Evolutionary conservation across 1,140 invertebrate genomes (phyloP).

Genomic region (Drosophila insularis): DNA sequence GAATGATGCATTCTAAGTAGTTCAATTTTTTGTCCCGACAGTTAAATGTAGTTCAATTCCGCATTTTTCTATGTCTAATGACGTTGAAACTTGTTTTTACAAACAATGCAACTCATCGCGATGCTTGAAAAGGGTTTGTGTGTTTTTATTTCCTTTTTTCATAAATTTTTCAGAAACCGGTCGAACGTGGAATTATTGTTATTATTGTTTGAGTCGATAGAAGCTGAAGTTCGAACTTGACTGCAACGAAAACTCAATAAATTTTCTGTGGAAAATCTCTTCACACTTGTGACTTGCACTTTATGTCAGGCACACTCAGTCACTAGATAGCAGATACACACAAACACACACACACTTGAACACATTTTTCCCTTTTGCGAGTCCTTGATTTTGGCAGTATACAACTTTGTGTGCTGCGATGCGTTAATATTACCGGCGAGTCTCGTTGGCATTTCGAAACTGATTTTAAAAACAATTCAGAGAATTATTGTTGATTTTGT

Average conservation of each 20-base stretch:
- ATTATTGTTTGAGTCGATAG: constrained; percentile 4
- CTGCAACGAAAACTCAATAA: neutral
- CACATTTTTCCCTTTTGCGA: neutral
- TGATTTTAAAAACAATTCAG: constrained; percentile 37
- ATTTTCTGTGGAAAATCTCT: constrained; percentile 6
- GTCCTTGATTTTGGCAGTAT: constrained; percentile 2
- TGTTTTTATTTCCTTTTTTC: neutral
- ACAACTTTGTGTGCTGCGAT: neutral
- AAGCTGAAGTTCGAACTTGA: constrained; percentile 6
- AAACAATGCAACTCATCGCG: constrained; percentile 21
- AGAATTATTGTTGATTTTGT: constrained; percentile 9
- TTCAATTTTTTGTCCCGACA: neutral
- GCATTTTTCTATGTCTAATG: neutral
- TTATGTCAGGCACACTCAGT: constrained; percentile 17
- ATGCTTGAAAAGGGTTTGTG: constrained; percentile 23
- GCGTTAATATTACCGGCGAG: constrained; percentile 14
- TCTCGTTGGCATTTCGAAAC: constrained; percentile 39
- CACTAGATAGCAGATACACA: neutral
- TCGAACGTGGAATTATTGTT: constrained; percentile 7
- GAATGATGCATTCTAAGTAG: too few species aligned
- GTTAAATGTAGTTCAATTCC: neutral
- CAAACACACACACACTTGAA: constrained; percentile 7
- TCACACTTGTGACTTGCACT: constrained; percentile 4
- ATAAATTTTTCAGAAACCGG: constrained; percentile 18
- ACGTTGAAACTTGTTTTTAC: constrained; percentile 22